These are phyloP conservation scores for Psammodynastes pulverulentus DNA, from an alignment of 2,113 vertebrate species.

Conservation along the genomic window DNA sequence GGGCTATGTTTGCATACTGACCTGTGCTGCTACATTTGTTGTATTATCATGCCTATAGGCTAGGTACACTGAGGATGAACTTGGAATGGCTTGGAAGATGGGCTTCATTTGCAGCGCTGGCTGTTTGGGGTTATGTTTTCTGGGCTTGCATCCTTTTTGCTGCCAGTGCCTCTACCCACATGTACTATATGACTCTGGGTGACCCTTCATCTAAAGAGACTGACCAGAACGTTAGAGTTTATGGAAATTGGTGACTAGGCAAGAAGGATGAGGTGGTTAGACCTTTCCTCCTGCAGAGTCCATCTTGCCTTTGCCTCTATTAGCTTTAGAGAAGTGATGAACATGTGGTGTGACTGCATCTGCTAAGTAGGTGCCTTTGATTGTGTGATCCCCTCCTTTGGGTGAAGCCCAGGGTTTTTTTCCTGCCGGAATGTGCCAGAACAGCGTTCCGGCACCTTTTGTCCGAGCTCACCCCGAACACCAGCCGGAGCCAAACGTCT, in stretches of 20 bases:
- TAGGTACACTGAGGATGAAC: not conserved
- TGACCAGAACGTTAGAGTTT: not conserved
- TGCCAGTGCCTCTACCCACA: not conserved
- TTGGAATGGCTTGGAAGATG: not conserved
- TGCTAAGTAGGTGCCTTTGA: not conserved
- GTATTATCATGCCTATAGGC: not conserved
- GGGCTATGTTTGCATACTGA: not conserved
- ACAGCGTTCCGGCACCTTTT: too few relatives aligned
- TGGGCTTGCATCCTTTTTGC: not conserved
- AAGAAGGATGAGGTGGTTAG: not conserved
- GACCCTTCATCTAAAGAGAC: not conserved
- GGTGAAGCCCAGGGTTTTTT: too few relatives aligned
- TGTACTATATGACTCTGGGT: not conserved
- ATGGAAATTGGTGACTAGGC: not conserved
- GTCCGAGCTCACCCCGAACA: too few relatives aligned
- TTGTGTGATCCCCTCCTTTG: not conserved
- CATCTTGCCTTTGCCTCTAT: not conserved
- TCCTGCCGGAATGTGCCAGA: too few relatives aligned
- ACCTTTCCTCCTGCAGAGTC: not conserved
- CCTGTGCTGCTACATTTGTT: not conserved
- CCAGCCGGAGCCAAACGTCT: too few relatives aligned
- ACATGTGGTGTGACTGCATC: not conserved
- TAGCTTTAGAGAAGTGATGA: not conserved
- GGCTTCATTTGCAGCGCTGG: not conserved
- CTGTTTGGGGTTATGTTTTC: not conserved